Percentiles rank a stretch among this genome's conserved stretches.
phyloP scores from a whole-genome alignment of 2,888 invertebrate genomes.

The Tipula helvola region DNA sequence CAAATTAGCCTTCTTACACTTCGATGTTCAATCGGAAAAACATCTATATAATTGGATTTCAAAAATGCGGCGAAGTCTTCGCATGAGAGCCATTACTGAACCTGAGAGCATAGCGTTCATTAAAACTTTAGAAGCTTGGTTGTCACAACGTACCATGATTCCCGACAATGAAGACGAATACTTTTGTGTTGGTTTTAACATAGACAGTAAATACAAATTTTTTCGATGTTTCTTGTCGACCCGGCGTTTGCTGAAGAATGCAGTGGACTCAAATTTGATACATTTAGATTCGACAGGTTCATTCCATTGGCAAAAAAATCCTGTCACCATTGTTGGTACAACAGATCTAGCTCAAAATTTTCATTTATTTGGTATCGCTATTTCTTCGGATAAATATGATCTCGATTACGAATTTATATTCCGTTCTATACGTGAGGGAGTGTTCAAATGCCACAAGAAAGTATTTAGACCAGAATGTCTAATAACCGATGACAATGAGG shows the following conservation, averaged over 20 bases:
- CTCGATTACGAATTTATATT: too few species aligned
- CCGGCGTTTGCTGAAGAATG: background rate
- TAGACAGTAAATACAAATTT: background rate
- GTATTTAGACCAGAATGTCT: background rate
- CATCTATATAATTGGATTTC: too few species aligned
- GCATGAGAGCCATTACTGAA: too few species aligned
- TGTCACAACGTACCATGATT: too few species aligned
- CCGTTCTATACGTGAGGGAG: too few species aligned
- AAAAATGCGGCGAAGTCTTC: too few species aligned
- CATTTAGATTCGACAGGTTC: constrained; percentile 15
- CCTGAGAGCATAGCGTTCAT: too few species aligned
- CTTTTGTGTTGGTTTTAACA: background rate
- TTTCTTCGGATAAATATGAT: background rate
- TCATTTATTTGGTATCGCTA: background rate
- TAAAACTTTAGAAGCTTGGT: too few species aligned
- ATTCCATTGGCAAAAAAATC: background rate
- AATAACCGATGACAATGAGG: background rate
- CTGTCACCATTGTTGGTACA: background rate
- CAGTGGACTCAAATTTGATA: background rate
- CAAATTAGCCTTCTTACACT: too few species aligned
- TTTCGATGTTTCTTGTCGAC: background rate
- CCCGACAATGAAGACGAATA: background rate
- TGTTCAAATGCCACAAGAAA: background rate
- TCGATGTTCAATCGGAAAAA: too few species aligned
- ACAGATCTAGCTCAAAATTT: background rate